A percentile compares a stretch with the other conserved stretches of the same genome.
Conservation (phyloP, 2,797 vertebrate genomes). For the Borostomias antarcticus region DNA sequence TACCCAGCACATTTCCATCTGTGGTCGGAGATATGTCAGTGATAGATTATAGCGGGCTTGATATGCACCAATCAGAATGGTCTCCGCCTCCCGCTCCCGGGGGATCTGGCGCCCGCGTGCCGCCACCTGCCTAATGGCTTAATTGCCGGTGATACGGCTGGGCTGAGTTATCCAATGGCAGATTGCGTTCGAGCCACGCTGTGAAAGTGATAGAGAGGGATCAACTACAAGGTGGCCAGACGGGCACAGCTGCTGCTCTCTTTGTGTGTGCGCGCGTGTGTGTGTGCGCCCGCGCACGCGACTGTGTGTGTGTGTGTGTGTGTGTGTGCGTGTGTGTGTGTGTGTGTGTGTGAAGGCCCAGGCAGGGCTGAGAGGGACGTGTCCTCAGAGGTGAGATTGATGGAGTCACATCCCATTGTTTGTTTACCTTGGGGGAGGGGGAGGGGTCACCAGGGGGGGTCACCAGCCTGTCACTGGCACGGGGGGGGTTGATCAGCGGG, state of each 20-base stretch:
- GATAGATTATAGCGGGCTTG: not conserved
- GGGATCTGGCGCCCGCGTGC: not conserved
- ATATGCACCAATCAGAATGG: not conserved
- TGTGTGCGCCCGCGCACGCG: conserved; percentile 17
- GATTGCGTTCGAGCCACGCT: not conserved
- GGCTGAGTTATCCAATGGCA: conserved; percentile 15
- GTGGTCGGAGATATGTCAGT: not conserved
- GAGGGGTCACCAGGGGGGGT: conserved; percentile 1
- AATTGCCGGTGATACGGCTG: conserved; percentile 15
- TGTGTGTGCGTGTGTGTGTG: conserved; percentile 18
- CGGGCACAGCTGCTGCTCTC: conserved; percentile 19
- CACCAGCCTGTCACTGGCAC: not conserved
- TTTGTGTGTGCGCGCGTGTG: conserved; percentile 15
- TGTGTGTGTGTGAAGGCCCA: conserved; percentile 10
- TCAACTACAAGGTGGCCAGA: conserved; percentile 16
- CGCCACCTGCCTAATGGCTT: conserved; percentile 22
- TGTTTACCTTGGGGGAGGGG: conserved; percentile 8
- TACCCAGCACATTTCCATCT: not conserved
- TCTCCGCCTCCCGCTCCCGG: not conserved
- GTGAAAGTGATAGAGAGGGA: conserved; percentile 9
- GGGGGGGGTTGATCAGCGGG: not conserved
- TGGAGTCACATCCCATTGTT: conserved; percentile 17
- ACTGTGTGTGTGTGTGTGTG: conserved; percentile 18
- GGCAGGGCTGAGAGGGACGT: conserved; percentile 8
- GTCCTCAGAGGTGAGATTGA: conserved; percentile 22